Conservation (phyloP, 2,113 vertebrate genomes). For the Chauna torquata region DNA sequence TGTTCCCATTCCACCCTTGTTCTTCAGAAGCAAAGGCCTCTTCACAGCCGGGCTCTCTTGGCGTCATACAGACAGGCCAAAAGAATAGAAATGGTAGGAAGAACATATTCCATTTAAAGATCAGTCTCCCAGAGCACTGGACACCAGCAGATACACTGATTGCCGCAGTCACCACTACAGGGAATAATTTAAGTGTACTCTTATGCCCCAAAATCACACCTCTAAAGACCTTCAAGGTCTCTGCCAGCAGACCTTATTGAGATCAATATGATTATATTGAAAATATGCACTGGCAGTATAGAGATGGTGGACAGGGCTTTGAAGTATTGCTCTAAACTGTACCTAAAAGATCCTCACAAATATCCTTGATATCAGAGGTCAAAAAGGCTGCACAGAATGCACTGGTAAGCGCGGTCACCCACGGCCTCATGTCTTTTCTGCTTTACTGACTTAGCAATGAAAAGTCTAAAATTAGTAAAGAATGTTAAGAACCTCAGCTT, state of each 20-base stretch:
- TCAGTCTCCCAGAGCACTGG: background rate
- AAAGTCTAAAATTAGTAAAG: background rate
- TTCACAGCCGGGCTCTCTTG: background rate
- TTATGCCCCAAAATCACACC: background rate
- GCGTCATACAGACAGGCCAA: background rate
- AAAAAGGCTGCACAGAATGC: background rate
- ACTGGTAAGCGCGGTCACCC: rapidly evolving
- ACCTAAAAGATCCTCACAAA: background rate
- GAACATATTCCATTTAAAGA: background rate
- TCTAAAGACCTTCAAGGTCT: background rate
- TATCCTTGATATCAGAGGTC: background rate
- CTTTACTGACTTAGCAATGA: background rate
- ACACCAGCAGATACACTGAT: background rate
- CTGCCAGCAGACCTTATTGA: background rate
- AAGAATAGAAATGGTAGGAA: background rate
- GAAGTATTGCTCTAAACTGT: background rate
- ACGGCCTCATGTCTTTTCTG: background rate
- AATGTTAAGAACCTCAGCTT: background rate
- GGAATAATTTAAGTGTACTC: background rate
- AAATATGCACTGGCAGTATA: rapidly evolving
- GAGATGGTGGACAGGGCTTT: background rate
- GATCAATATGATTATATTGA: background rate
- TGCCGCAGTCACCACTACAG: background rate
- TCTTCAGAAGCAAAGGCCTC: background rate
- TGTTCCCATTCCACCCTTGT: background rate